phyloP scores from a whole-genome alignment of 2,797 vertebrate genomes.

The Darevskia nairensis region DNA sequence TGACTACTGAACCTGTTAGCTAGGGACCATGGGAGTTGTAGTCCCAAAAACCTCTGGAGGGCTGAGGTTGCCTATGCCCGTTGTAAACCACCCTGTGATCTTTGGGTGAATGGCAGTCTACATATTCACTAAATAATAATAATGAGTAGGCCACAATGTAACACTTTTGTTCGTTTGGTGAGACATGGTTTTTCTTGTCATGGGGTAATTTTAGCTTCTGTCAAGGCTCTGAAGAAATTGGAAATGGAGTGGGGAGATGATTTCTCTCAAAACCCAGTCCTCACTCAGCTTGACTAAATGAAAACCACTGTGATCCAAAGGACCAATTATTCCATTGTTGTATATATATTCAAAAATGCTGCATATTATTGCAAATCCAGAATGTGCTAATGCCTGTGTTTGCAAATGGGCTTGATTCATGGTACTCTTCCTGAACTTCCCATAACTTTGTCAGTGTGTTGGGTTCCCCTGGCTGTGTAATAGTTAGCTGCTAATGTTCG shows the following conservation, averaged over 20 bases:
- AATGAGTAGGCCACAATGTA: background rate
- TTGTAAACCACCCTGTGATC: too few species aligned
- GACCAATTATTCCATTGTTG: background rate
- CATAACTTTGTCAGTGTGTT: background rate
- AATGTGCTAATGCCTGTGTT: background rate
- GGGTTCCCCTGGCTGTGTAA: too few species aligned
- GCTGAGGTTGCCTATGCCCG: too few species aligned
- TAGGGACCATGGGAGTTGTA: too few species aligned
- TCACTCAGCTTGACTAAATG: background rate
- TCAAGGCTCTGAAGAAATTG: conserved; percentile 13
- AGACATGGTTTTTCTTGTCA: background rate
- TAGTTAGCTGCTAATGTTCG: background rate
- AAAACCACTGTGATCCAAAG: conserved; percentile 32
- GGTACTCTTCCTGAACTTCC: background rate
- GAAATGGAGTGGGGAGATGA: background rate
- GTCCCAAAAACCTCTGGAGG: too few species aligned
- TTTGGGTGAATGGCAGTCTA: too few species aligned
- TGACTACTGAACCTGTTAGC: too few species aligned
- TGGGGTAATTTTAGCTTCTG: background rate
- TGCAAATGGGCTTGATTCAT: background rate
- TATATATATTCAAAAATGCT: background rate
- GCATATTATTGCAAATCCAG: background rate
- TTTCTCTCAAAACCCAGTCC: background rate
- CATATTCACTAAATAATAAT: too few species aligned
- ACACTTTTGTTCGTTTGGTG: background rate